These are phyloP conservation scores for Heterohyrax brucei DNA, from an alignment of 2,797 vertebrate species.

Conservation along the genomic window DNA sequence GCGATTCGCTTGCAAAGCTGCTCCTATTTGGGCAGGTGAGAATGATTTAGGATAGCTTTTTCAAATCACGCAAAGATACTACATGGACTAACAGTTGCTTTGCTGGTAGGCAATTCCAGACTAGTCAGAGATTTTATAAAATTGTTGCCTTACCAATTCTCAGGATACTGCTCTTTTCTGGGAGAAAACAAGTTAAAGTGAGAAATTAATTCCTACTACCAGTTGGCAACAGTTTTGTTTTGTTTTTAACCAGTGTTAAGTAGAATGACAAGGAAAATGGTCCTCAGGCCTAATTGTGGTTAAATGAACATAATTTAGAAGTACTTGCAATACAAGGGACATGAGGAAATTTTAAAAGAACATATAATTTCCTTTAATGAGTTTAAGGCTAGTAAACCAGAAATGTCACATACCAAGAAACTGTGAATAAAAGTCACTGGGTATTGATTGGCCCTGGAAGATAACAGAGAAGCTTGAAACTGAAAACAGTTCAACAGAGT, in stretches of 20 bases:
- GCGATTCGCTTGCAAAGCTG: background rate
- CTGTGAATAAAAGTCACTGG: constrained; percentile 22
- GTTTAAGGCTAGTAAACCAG: background rate
- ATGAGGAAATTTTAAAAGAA: constrained; percentile 33
- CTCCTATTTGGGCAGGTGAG: background rate
- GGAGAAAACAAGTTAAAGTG: background rate
- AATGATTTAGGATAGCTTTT: background rate
- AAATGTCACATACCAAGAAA: constrained; percentile 60
- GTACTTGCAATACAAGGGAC: constrained; percentile 18
- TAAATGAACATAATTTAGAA: constrained; percentile 56
- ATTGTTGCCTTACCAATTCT: background rate
- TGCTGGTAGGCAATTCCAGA: background rate
- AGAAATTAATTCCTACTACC: constrained; percentile 43
- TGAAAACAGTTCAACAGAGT: constrained; percentile 55
- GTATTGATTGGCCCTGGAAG: constrained; percentile 2
- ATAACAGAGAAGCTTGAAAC: constrained; percentile 31
- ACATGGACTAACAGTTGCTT: background rate
- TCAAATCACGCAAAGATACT: background rate
- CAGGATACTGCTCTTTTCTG: background rate
- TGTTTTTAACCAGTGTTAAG: background rate
- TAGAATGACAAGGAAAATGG: constrained; percentile 23
- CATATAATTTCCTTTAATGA: constrained; percentile 46
- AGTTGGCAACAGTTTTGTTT: too few species aligned
- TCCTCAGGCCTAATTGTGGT: background rate
- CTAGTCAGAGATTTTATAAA: background rate